These are phyloP conservation scores for Pecten maximus DNA, from an alignment of 2,888 invertebrate genomes.

Conservation along the genomic window DNA sequence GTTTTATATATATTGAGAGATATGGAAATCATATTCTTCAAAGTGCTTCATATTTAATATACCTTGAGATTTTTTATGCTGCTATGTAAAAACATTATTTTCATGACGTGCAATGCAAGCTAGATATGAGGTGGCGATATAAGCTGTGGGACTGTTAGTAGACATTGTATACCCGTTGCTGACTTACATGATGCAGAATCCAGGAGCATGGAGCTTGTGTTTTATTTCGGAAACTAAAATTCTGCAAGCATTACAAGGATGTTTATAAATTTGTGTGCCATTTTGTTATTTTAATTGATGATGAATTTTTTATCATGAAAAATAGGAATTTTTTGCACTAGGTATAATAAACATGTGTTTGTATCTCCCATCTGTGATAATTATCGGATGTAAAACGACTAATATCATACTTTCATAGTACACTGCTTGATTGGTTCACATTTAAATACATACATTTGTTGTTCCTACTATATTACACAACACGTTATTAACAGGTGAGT, in stretches of 20 bases:
- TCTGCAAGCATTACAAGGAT: constrained; percentile 26
- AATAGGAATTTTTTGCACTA: background rate
- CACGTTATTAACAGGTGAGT: constrained; percentile 35
- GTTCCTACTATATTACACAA: constrained; percentile 33
- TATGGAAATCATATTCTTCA: constrained; percentile 22
- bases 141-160: background rate
- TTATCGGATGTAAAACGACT: constrained; percentile 35
- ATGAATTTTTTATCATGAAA: constrained; percentile 27
- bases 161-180: constrained; percentile 8
- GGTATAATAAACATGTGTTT: constrained; percentile 31
- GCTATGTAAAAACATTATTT: constrained; percentile 25
- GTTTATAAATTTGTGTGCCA: constrained; percentile 30
- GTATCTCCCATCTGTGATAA: constrained; percentile 33
- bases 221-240: constrained; percentile 28
- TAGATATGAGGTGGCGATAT: constrained; percentile 32
- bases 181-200: constrained; percentile 10
- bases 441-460: constrained; percentile 32
- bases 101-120: constrained; percentile 35
- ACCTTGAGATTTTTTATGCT: constrained; percentile 31
- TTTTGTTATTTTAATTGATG: constrained; percentile 35
- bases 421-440: constrained; percentile 35
- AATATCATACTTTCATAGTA: constrained; percentile 31
- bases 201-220: constrained; percentile 14
- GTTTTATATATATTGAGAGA: constrained; percentile 22
- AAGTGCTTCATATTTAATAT: constrained; percentile 23